Evolutionary conservation across 2,797 vertebrate species (phyloP), one percentile per base, ranked within the genome.

Genomic region (Florisuga fusca): DNA sequence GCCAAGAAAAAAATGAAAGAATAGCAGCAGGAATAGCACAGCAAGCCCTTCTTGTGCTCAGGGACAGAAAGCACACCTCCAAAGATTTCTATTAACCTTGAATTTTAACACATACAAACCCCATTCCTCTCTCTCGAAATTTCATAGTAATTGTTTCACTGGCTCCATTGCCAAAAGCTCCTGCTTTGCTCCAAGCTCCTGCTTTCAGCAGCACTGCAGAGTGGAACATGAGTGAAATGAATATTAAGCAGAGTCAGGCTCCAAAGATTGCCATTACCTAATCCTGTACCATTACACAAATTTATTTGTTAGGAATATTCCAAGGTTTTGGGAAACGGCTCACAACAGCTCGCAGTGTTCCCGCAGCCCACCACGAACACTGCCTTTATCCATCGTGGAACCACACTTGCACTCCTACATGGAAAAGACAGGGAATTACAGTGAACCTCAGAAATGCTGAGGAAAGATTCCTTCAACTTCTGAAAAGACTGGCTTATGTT

Each of bases 241-340:
- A 88, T 95, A 84, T 86, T 82, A 90, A 95, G 88, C 80, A 93
- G 75, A 94, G 80, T 83, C 92, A 83, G 90, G 81, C 85, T 90
- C 92, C 84, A 73, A 41, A 27, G 81, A 74, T 77, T 94, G 78
- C 92, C 94, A 96, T 93, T 69, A 93, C 94, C 91, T 96, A 95
- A 89, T 89, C 38, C 91, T 86, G 87, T 84, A 76, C 92, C 89
- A 81, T 90, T 85, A 90, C 75, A 94, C 80, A 69, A 54, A 89
- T 21, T 17, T 3, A 43, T 81, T 78, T 91, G 66, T 27, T 72
- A 95, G 94, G 80, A 96, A 94, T 94, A 91, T 94, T 97, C 96
- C 95, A 67, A 41, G 84, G 87, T 41, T 96, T 96, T 92, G 89
- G 89, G 97, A n/a, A 94, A 87, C 89, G 76, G 78, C 73, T 95